A percentile compares a stretch with the other conserved stretches of the same genome.
These are phyloP conservation scores for Pongo abelii DNA, from an alignment of 2,113 vertebrate genomes.

Conservation along the genomic window DNA sequence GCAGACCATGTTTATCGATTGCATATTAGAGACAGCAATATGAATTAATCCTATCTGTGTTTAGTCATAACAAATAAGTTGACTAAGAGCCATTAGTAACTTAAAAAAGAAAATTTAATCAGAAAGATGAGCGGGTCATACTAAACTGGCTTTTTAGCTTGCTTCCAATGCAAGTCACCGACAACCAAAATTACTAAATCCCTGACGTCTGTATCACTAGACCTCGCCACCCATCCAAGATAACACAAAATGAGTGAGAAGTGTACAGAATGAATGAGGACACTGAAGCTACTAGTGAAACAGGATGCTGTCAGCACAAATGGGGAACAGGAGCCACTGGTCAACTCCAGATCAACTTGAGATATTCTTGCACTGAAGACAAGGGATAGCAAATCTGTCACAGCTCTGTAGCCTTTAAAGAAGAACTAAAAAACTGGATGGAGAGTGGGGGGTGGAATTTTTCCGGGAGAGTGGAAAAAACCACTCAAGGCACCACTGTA, in stretches of 20 bases:
- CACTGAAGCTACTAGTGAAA: not conserved
- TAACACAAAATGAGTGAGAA: slow-evolving; percentile 58
- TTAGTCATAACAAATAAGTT: not conserved
- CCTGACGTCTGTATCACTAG: not conserved
- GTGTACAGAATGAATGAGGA: slow-evolving; percentile 23
- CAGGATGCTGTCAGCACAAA: not conserved
- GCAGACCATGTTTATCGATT: not conserved
- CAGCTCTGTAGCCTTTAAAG: fast-evolving
- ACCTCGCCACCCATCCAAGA: slow-evolving; percentile 80
- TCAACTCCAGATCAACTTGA: not conserved
- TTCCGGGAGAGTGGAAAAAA: not conserved
- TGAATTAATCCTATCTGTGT: not conserved
- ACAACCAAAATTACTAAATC: not conserved
- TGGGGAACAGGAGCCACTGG: not conserved
- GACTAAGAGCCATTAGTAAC: not conserved
- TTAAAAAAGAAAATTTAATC: not conserved
- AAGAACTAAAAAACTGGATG: not conserved
- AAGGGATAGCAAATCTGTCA: not conserved
- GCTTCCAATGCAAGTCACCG: not conserved
- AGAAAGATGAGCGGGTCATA: not conserved
- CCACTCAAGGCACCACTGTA: not conserved
- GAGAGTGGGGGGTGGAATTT: not conserved
- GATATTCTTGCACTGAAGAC: not conserved
- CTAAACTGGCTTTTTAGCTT: not conserved
- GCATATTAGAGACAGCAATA: not conserved